Percentiles rank a stretch among this genome's conserved stretches.
phyloP scores from a whole-genome alignment of 2,888 invertebrate genomes.

The Liodrosophila aerea region DNA sequence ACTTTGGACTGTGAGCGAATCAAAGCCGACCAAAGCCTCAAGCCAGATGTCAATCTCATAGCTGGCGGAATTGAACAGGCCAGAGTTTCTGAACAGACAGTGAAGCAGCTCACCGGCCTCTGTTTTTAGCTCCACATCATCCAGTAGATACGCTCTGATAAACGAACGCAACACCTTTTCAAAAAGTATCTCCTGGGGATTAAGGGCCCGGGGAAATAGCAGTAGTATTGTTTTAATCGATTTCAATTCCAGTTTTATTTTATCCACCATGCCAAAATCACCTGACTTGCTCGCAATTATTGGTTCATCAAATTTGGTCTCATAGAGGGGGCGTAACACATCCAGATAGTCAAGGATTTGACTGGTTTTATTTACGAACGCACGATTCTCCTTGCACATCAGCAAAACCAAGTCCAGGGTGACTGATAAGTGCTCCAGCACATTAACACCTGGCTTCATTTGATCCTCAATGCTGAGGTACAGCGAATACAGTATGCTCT shows the following conservation, averaged over 20 bases:
- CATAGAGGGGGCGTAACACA: slow-evolving; percentile 79
- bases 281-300: slow-evolving; percentile 2
- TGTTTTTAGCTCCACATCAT: slow-evolving; percentile 78
- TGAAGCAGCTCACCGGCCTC: slow-evolving; percentile 85
- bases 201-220: slow-evolving; percentile 83
- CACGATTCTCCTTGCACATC: slow-evolving; percentile 79
- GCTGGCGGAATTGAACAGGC: slow-evolving; percentile 85
- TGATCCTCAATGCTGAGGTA: slow-evolving; percentile 62
- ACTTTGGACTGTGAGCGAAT: slow-evolving; percentile 63
- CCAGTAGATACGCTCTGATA: slow-evolving; percentile 83
- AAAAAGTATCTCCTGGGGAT: slow-evolving; percentile 84
- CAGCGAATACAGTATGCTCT: slow-evolving; percentile 77
- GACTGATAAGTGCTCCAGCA: slow-evolving; percentile 80
- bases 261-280: slow-evolving; percentile 22
- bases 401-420: slow-evolving; percentile 80
- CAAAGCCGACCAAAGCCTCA: slow-evolving; percentile 81
- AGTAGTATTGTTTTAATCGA: slow-evolving; percentile 80
- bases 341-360: slow-evolving; percentile 80
- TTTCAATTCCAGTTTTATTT: slow-evolving; percentile 79
- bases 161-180: slow-evolving; percentile 84
- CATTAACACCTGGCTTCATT: slow-evolving; percentile 49
- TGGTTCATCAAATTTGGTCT: slow-evolving; percentile 59
- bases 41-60: slow-evolving; percentile 88
- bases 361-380: slow-evolving; percentile 80
- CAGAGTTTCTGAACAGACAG: slow-evolving; percentile 85